Percentiles rank a stretch among this genome's conserved stretches.
Evolutionary conservation across 1,140 invertebrate species (phyloP).

Genomic region (Sesamia nonagrioides): DNA sequence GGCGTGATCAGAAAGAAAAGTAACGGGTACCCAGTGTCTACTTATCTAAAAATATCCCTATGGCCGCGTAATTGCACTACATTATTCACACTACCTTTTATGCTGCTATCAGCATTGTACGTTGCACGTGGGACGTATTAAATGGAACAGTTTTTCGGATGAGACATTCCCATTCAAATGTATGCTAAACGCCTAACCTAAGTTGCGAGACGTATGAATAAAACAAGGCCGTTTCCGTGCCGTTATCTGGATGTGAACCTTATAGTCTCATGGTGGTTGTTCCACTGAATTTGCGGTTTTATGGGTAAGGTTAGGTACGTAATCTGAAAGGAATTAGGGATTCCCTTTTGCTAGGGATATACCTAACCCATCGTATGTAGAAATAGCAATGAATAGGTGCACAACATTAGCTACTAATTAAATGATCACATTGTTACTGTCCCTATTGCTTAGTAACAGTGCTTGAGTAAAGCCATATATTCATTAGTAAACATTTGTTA

Average conservation of each 20-base stretch:
- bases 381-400: too few species aligned
- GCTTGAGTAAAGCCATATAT: too few species aligned
- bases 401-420: too few species aligned
- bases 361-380: too few species aligned
- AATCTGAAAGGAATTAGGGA: not conserved
- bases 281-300: conserved; percentile 10
- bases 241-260: conserved; percentile 13
- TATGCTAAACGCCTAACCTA: conserved; percentile 48
- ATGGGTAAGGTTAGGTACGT: not conserved
- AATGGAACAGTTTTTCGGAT: conserved; percentile 45
- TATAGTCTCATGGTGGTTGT: conserved; percentile 17
- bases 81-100: not conserved
- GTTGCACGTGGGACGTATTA: conserved; percentile 34
- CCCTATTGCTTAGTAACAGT: too few species aligned
- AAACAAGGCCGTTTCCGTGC: conserved; percentile 20
- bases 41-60: not conserved
- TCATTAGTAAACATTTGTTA: too few species aligned
- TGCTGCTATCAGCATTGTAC: conserved; percentile 9
- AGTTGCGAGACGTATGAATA: conserved; percentile 40
- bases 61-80: not conserved
- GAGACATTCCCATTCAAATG: conserved; percentile 50
- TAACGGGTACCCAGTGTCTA: too few species aligned
- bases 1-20: too few species aligned
- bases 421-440: too few species aligned
- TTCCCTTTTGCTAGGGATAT: not conserved